Base-by-base conservation (phyloP, 92 coral and sea anemone genomes). In the Porites evermanni region DNA sequence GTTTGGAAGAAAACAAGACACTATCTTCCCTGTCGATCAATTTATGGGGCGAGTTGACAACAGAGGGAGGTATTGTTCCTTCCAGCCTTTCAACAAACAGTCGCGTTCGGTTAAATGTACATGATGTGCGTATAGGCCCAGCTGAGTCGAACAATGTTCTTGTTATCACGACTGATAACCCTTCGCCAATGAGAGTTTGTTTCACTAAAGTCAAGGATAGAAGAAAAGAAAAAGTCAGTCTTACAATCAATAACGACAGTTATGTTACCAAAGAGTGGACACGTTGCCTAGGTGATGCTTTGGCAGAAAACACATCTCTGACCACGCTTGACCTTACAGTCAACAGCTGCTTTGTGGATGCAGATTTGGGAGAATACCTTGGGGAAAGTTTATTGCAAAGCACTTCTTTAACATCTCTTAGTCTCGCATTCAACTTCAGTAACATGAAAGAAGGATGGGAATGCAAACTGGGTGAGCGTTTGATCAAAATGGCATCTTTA, bases 321-420 rank as follows among this genome's bases (percentile, higher is more conserved):
- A 70, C 75, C 17, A 19, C 76, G 9, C 29, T 68, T n/a, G 44
- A 18, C 29, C 44, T 53, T 1, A 53, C 74, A 13, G 17, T 53
- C 12, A 69, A 54, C 84, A 68, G n/a, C 61, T 66, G 66, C 38
- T 14, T 10, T 58, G 8, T 19, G 32, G 9, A 8, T 10, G 53
- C 53, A 0, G 8, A 17, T 18, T 29, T 65, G 84, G 75, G 21
- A 14, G 2, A 23, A 8, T 38, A 53, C 56, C 29, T 80, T 23
- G 53, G 75, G 4, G 7, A 9, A 0, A 74, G 67, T 68, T 9
- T 79, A 26, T 16, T 54, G 59, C 3, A 14, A 2, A 44, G 20
- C 74, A 79, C 23, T 1, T 64, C 85, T 68, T 23, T 81, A 14
- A 53, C 64, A 2, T 17, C 58, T 18, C 16, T 79, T 13, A 79